Evolutionary conservation across 1,140 invertebrate species (phyloP).

Genomic region (Arion vulgaris): DNA sequence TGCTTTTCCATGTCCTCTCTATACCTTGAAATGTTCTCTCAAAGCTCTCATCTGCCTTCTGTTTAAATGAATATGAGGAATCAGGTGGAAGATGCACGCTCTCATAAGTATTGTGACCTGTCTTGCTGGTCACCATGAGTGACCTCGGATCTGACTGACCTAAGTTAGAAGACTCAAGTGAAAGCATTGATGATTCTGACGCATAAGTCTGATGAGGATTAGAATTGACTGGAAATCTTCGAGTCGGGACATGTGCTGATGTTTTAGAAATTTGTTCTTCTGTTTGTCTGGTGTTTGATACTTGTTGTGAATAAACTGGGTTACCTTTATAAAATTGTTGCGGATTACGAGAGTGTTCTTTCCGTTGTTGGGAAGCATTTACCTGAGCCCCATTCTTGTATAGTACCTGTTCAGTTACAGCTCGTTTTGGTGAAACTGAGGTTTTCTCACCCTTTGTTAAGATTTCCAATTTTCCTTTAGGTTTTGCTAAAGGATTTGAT

Average conservation of each 20-base stretch:
- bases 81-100: not conserved
- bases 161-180: not conserved
- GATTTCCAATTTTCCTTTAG: not conserved
- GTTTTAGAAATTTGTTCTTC: not conserved
- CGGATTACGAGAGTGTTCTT: not conserved
- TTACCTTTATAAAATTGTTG: not conserved
- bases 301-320: not conserved
- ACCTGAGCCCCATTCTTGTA: not conserved
- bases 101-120: not conserved
- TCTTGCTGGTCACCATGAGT: not conserved
- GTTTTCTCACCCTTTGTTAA: not conserved
- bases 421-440: not conserved
- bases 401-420: not conserved
- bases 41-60: not conserved
- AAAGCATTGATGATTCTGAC: not conserved
- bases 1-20: not conserved
- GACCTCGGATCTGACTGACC: not conserved
- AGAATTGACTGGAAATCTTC: not conserved
- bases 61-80: not conserved
- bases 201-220: not conserved
- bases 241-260: not conserved
- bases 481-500: not conserved
- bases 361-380: not conserved
- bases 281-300: no score
- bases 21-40: slow-evolving; percentile 3